Evolutionary conservation across 92 coral and sea anemone species (phyloP), one percentile per base, ranked within the genome.

Genomic region (Anthopleura xanthogrammica): DNA sequence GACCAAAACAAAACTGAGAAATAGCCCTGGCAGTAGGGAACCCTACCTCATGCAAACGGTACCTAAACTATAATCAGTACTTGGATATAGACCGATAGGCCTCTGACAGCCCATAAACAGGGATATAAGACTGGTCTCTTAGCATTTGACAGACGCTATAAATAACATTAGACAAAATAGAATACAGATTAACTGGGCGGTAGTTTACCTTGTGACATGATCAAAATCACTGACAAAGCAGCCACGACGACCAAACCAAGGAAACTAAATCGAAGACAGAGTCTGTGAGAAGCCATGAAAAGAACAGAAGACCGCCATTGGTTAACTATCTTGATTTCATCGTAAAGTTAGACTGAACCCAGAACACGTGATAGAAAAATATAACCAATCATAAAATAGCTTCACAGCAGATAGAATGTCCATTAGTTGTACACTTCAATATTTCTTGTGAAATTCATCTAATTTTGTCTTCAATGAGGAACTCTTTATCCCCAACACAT

Each of bases 171-270:
- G 17, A 2, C 42, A 10, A 68, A 68, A 5, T 54, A 54, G 3
- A 39, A 7, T 17, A 22, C 60, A 5, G 5, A 39, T 5, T 22
- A 77, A 58, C 50, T 46, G 9, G 0, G 16, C 2, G 36, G 46
- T 1, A 65, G 5, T 83, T 89, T 77, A 90, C 93, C 93, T 90
- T 86, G 84, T 6, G 85, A 74, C 42, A 87, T 72, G 9, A 90
- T 72, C 22, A 87, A 70, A 4, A 86, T 82, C 41, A 91, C 86
- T 16, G 91, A 88, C 68, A 87, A 54, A 22, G 87, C 52, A 17
- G 91, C 85, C 16, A 82, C 48, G 41, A 81, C 79, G 2, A 91
- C 70, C 56, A 91, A 42, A 16, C 76, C 75, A 6, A 91, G 60
- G 60, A 91, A 91, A 41, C 84, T 70, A 52, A 88, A 72, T 12